Percentiles rank a stretch among this genome's conserved stretches.
phyloP scores from a whole-genome alignment of 2,888 invertebrate species.

The Penaeus monodon region DNA sequence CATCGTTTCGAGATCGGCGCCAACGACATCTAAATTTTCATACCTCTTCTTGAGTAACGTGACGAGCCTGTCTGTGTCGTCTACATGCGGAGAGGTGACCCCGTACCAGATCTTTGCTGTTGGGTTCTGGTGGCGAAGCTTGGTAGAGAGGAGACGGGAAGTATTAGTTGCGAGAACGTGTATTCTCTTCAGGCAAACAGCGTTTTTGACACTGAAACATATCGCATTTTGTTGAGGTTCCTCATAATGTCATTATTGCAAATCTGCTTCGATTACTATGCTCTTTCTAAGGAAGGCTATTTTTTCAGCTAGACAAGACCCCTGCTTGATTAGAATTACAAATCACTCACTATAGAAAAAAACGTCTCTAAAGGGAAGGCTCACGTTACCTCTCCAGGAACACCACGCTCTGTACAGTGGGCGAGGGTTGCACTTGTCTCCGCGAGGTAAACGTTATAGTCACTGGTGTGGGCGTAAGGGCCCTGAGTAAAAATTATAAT shows the following conservation, averaged over 20 bases:
- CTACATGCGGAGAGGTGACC: not conserved
- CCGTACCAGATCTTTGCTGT: constrained; percentile 24
- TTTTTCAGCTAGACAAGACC: too few species aligned
- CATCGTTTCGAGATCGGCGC: not conserved
- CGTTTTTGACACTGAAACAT: too few species aligned
- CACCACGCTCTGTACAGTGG: constrained; percentile 35
- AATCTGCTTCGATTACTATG: too few species aligned
- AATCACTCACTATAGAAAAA: not conserved
- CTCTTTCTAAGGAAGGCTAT: too few species aligned
- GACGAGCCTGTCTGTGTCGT: constrained; percentile 11
- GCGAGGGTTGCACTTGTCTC: constrained; percentile 38
- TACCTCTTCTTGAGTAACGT: not conserved
- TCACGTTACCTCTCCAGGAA: constrained; percentile 37
- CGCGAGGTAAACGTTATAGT: constrained; percentile 32
- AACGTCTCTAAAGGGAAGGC: not conserved
- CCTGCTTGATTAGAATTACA: too few species aligned
- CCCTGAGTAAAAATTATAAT: not conserved
- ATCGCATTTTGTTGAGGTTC: too few species aligned
- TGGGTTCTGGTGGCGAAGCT: constrained; percentile 21
- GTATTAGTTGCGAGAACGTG: not conserved
- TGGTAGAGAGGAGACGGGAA: not conserved
- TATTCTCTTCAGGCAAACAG: too few species aligned
- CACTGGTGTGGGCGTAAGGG: not conserved
- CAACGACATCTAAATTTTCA: constrained; percentile 8
- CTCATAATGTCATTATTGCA: too few species aligned